Evolutionary conservation across 2,113 vertebrate species (phyloP).

Genomic region (Dicaeum eximium): DNA sequence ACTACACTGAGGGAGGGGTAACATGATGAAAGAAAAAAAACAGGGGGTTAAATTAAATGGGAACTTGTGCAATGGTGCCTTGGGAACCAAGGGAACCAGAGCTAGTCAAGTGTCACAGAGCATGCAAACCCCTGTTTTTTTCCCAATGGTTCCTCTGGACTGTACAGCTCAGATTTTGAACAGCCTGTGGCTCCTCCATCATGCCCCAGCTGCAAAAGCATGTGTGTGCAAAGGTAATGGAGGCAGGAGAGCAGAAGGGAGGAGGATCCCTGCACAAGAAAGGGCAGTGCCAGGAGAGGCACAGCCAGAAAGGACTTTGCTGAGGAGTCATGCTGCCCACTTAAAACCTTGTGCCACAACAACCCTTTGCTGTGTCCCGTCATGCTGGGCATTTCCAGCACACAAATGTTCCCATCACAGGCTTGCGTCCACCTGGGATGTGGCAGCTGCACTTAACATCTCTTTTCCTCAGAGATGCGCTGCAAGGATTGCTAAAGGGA

Average conservation of each 20-base stretch:
- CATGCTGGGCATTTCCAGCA: background rate
- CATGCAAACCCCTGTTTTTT: background rate
- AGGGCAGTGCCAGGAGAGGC: background rate
- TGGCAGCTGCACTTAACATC: background rate
- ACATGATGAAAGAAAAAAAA: background rate
- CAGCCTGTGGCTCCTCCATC: accelerated
- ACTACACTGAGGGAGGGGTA: background rate
- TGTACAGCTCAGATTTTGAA: background rate
- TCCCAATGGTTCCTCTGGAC: background rate
- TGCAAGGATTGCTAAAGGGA: background rate
- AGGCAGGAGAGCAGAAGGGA: background rate
- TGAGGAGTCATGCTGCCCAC: background rate
- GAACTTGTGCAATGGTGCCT: background rate
- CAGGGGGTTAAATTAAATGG: background rate
- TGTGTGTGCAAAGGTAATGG: accelerated
- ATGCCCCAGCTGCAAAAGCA: background rate
- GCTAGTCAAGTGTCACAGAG: background rate
- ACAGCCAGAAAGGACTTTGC: background rate
- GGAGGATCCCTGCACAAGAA: background rate
- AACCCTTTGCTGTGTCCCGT: accelerated
- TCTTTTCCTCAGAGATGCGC: background rate
- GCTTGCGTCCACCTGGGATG: background rate
- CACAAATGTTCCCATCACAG: background rate
- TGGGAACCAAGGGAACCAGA: background rate
- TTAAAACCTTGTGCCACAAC: background rate